Evolutionary conservation across 2,888 invertebrate species (phyloP).

Genomic region (Eilema griseolum): DNA sequence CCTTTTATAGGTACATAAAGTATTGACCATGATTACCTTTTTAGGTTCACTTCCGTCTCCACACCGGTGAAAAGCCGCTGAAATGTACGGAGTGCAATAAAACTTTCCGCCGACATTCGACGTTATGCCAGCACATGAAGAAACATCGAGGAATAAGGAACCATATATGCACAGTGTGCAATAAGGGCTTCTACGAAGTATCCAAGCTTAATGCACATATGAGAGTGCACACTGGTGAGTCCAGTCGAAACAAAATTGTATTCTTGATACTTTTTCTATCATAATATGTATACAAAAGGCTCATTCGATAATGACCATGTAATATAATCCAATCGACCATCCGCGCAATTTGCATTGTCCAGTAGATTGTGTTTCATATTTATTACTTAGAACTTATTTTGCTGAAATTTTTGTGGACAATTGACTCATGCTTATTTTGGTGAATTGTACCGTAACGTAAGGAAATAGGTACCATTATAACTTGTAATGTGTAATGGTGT

Average conservation of each 20-base stretch:
- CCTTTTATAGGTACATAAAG: background rate
- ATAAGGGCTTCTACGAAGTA: constrained; percentile 84
- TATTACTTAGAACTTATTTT: background rate
- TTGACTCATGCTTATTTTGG: no score
- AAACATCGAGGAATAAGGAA: constrained; percentile 84
- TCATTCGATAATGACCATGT: background rate
- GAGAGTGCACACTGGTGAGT: constrained; percentile 82
- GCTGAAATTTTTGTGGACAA: no score
- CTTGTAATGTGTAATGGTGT: background rate
- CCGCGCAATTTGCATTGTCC: no score
- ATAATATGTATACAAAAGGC: background rate
- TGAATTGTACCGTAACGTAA: background rate
- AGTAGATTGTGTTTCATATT: background rate
- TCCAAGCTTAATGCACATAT: constrained; percentile 84
- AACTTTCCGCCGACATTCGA: constrained; percentile 83
- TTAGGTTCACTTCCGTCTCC: constrained; percentile 83
- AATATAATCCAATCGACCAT: no score
- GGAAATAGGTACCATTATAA: background rate
- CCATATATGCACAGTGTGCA: constrained; percentile 80
- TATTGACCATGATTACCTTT: constrained; percentile 85
- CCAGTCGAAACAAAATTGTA: background rate
- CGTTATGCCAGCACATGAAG: constrained; percentile 85
- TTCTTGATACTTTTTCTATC: background rate
- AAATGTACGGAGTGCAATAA: constrained; percentile 83
- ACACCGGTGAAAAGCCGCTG: constrained; percentile 84